These are phyloP conservation scores for Drosophila eugracilis DNA, from an alignment of 1,140 invertebrate species.

Conservation along the genomic window DNA sequence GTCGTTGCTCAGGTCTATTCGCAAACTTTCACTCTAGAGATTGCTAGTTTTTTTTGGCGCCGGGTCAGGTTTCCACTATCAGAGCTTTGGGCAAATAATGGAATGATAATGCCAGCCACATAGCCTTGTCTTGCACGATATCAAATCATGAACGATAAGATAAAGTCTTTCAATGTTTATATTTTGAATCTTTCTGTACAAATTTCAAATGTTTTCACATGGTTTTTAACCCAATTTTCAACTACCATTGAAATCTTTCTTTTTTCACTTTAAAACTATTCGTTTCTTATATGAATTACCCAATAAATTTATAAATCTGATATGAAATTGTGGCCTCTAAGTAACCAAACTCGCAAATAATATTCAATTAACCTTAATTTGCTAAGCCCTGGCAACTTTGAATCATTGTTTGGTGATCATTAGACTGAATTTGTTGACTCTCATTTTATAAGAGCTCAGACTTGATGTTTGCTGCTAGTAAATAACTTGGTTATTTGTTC, in stretches of 20 bases:
- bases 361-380: constrained; percentile 5
- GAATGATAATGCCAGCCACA: constrained; percentile 57
- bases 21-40: constrained; percentile 43
- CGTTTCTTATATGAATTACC: no score
- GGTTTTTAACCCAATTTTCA: no score
- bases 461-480: constrained; percentile 21
- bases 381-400: constrained; percentile 7
- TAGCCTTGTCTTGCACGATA: constrained; percentile 68
- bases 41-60: constrained; percentile 42
- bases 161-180: constrained; percentile 54
- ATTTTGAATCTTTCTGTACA: constrained; percentile 11
- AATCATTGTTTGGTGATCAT: constrained; percentile 39
- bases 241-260: no score
- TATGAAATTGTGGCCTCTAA: background rate
- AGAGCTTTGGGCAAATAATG: constrained; percentile 63
- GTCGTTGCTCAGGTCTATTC: constrained; percentile 48
- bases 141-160: constrained; percentile 70
- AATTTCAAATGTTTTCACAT: background rate
- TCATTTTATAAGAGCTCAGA: constrained; percentile 32
- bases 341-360: background rate
- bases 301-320: background rate
- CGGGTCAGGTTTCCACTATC: constrained; percentile 68
- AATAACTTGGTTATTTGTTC: constrained; percentile 23
- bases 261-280: no score
- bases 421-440: constrained; percentile 31